Conservation (phyloP, 2,888 invertebrate genomes). For the Oscheius myriophilus region DNA sequence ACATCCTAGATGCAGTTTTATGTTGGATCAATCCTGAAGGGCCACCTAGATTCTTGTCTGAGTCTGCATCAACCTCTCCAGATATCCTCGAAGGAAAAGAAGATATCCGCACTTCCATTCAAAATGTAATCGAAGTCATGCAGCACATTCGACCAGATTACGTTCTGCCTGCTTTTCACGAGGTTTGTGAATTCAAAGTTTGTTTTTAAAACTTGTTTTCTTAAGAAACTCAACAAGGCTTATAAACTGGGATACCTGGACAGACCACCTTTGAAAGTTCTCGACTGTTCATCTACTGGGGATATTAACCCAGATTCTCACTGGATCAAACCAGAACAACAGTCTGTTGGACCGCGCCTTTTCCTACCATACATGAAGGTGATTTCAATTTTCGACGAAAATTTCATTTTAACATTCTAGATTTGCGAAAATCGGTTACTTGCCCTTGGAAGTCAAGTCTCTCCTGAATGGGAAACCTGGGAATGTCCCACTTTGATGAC, state of each 20-base stretch:
- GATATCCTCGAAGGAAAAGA: conserved; percentile 1
- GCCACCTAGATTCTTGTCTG: conserved; percentile 1
- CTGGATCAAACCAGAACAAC: conserved; percentile 44
- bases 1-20: conserved; percentile 85
- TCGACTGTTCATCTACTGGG: conserved; percentile 7
- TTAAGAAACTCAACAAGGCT: conserved; percentile 32
- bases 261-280: conserved; percentile 18
- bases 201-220: conserved; percentile 3
- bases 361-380: conserved; percentile 93
- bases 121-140: conserved; percentile 71
- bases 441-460: too few species aligned
- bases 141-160: conserved; percentile 84
- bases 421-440: too few species aligned
- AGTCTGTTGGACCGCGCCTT: conserved; percentile 79
- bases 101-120: conserved; percentile 70
- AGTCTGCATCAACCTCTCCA: conserved; percentile 28
- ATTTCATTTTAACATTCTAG: too few species aligned
- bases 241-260: conserved; percentile 22
- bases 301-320: conserved; percentile 55
- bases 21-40: conserved; percentile 87
- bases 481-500: too few species aligned
- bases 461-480: too few species aligned
- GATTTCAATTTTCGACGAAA: too few species aligned
- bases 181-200: conserved; percentile 27
- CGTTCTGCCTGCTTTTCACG: conserved; percentile 82